Conservation (phyloP, 2,113 vertebrate genomes). For the Halcyon malimbica region DNA sequence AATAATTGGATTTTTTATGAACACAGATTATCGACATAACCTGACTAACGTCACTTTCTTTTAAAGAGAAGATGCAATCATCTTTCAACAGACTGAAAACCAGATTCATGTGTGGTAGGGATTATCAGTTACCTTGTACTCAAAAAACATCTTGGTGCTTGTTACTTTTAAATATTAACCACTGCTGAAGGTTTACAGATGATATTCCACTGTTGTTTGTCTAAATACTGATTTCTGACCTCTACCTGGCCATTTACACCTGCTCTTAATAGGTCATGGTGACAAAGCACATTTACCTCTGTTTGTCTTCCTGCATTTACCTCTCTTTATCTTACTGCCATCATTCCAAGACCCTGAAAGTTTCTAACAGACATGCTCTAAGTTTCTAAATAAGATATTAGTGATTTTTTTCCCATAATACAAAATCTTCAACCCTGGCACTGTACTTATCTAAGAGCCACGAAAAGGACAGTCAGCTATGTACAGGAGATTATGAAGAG, state of each 20-base stretch:
- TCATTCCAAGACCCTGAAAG: background rate
- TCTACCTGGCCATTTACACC: background rate
- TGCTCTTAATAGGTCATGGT: background rate
- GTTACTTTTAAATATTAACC: background rate
- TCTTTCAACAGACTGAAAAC: background rate
- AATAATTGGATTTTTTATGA: background rate
- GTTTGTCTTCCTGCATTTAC: background rate
- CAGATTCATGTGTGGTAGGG: background rate
- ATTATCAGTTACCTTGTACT: background rate
- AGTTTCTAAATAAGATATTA: background rate
- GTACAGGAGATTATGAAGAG: background rate
- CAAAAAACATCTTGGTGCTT: background rate
- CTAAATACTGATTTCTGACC: background rate
- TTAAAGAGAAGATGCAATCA: background rate
- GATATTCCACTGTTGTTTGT: background rate
- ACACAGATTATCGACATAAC: background rate
- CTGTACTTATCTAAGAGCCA: background rate
- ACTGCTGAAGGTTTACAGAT: fast-evolving
- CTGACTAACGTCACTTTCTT: background rate
- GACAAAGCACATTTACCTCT: background rate
- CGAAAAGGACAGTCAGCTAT: background rate
- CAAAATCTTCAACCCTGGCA: background rate
- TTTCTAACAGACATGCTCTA: background rate
- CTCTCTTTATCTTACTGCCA: background rate
- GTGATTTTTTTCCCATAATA: background rate